Evolutionary conservation across 1,140 invertebrate species (phyloP).

Genomic region (Chrysomallon squamiferum): DNA sequence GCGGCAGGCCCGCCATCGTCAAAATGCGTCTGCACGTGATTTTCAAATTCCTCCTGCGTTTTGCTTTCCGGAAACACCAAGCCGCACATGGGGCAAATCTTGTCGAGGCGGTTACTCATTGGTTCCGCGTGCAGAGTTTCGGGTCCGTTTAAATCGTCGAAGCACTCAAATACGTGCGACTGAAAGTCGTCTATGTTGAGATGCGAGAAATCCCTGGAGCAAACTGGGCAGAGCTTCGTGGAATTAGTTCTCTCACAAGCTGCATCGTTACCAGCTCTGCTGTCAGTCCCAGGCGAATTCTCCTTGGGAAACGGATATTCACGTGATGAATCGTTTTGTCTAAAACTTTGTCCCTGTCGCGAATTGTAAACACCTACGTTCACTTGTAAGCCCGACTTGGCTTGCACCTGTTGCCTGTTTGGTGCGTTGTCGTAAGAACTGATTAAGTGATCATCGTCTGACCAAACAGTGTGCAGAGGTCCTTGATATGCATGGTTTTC

Average conservation of each 20-base stretch:
- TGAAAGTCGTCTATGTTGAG: constrained; percentile 47
- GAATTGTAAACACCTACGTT: no score
- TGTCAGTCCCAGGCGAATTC: not conserved
- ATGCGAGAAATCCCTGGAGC: constrained; percentile 34
- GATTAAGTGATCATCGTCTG: no score
- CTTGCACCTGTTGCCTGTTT: no score
- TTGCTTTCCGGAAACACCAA: constrained; percentile 26
- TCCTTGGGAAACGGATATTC: not conserved
- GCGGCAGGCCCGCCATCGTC: constrained; percentile 33
- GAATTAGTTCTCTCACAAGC: not conserved
- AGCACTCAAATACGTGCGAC: constrained; percentile 50
- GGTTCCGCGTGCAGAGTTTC: constrained; percentile 26
- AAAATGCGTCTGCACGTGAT: constrained; percentile 49
- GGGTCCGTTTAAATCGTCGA: constrained; percentile 32
- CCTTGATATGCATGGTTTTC: no score
- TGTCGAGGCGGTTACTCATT: constrained; percentile 8
- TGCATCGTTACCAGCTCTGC: not conserved
- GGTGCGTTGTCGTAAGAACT: no score
- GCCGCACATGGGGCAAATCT: constrained; percentile 48
- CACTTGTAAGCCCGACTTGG: no score
- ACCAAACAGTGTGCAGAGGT: no score
- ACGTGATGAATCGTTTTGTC: not conserved
- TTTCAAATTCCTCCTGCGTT: constrained; percentile 40
- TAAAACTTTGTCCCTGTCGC: no score
- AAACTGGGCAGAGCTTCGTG: constrained; percentile 40